Evolutionary conservation across 2,113 vertebrate species (phyloP).

Genomic region (Morone chrysops): DNA sequence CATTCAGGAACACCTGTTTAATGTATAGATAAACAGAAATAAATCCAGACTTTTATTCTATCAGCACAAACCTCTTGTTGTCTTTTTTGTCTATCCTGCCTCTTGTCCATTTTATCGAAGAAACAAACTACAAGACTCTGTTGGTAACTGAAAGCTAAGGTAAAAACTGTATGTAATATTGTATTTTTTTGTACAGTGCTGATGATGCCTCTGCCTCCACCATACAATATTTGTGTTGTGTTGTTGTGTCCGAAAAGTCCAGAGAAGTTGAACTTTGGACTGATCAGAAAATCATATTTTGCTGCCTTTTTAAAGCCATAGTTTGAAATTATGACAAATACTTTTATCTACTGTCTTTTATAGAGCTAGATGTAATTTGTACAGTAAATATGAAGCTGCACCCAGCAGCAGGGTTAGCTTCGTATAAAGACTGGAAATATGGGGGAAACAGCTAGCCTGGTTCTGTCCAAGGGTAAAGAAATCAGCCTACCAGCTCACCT

Average conservation of each 20-base stretch:
- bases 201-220: background rate
- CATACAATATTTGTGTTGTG: background rate
- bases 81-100: slow-evolving; percentile 39
- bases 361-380: background rate
- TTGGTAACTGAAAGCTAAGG: background rate
- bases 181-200: background rate
- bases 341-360: background rate
- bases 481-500: too few species aligned
- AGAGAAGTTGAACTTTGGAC: background rate
- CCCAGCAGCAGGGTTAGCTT: background rate
- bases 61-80: slow-evolving; percentile 72
- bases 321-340: background rate
- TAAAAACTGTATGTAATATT: background rate
- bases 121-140: background rate
- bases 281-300: background rate
- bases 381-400: background rate
- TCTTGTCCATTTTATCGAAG: background rate
- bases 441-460: too few species aligned
- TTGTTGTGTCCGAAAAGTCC: background rate
- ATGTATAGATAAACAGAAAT: slow-evolving; percentile 87
- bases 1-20: slow-evolving; percentile 87
- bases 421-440: too few species aligned
- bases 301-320: too few species aligned
- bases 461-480: too few species aligned
- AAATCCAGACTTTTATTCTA: slow-evolving; percentile 90